Conservation (phyloP, 2,888 invertebrate species). For the Lepidonotus clava region DNA sequence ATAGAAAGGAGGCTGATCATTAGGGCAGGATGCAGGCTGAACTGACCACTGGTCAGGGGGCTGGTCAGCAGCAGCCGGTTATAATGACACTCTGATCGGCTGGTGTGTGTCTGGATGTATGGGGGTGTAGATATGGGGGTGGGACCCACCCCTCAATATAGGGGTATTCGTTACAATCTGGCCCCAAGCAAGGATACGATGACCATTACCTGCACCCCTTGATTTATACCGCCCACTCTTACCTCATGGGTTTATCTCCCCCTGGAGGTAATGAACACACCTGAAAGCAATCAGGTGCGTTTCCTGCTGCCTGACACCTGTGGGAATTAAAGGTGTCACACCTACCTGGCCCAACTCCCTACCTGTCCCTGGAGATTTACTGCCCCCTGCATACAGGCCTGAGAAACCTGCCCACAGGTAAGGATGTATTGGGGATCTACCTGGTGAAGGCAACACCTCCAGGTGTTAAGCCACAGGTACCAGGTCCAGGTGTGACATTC, state of each 20-base stretch:
- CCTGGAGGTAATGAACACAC: slow-evolving; percentile 47
- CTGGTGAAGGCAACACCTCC: too few species aligned
- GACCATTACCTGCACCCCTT: neutral
- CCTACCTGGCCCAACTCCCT: neutral
- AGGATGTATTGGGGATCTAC: too few species aligned
- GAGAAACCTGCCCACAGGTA: neutral
- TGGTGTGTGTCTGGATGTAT: neutral
- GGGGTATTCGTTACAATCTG: slow-evolving; percentile 12
- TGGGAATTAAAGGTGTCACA: slow-evolving; percentile 11
- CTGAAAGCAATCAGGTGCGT: slow-evolving; percentile 45
- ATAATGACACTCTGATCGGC: neutral
- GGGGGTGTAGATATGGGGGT: neutral
- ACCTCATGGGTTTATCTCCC: slow-evolving; percentile 37
- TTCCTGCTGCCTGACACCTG: slow-evolving; percentile 47
- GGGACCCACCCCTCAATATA: neutral
- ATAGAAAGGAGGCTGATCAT: neutral
- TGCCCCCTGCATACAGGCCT: neutral
- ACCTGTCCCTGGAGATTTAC: neutral
- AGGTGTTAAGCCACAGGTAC: neutral
- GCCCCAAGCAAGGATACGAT: slow-evolving; percentile 33
- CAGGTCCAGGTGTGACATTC: neutral
- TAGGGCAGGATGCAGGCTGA: neutral
- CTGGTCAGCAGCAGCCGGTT: too few species aligned
- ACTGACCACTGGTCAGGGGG: too few species aligned
- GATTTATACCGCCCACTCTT: slow-evolving; percentile 37